These are phyloP conservation scores for Diplodus sargus DNA, from an alignment of 2,797 vertebrate species.

Conservation along the genomic window DNA sequence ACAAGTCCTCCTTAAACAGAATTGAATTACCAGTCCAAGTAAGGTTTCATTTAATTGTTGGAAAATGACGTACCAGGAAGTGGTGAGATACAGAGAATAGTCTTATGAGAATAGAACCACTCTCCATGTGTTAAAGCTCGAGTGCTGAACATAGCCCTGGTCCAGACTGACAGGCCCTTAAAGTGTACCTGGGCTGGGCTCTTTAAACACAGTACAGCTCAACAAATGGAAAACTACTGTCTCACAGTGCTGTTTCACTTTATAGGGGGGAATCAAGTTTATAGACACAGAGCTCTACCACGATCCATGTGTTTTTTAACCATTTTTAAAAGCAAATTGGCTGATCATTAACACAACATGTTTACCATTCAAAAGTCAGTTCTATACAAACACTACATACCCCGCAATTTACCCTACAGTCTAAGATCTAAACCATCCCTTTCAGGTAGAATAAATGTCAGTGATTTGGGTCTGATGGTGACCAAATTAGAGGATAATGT, in stretches of 20 bases:
- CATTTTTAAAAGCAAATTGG: background rate
- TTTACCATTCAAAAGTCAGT: background rate
- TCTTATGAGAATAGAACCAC: background rate
- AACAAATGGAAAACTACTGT: slow-evolving; percentile 4
- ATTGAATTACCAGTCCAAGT: background rate
- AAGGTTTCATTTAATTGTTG: background rate
- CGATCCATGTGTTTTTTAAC: background rate
- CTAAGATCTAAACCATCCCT: background rate
- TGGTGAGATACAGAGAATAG: background rate
- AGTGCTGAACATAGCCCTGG: background rate
- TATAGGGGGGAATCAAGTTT: background rate
- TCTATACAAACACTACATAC: no score
- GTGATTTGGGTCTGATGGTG: background rate
- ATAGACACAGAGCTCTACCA: background rate
- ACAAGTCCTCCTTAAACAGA: background rate
- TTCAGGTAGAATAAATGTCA: background rate
- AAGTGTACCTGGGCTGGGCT: no score
- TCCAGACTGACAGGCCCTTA: background rate
- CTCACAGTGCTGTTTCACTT: background rate
- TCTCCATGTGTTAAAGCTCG: background rate
- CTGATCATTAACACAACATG: background rate
- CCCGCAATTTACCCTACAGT: background rate
- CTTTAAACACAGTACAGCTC: background rate
- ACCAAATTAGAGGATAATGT: background rate
- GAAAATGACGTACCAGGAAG: background rate